These are phyloP conservation scores for Yponomeuta sedellus DNA, from an alignment of 2,888 invertebrate species.

Conservation along the genomic window DNA sequence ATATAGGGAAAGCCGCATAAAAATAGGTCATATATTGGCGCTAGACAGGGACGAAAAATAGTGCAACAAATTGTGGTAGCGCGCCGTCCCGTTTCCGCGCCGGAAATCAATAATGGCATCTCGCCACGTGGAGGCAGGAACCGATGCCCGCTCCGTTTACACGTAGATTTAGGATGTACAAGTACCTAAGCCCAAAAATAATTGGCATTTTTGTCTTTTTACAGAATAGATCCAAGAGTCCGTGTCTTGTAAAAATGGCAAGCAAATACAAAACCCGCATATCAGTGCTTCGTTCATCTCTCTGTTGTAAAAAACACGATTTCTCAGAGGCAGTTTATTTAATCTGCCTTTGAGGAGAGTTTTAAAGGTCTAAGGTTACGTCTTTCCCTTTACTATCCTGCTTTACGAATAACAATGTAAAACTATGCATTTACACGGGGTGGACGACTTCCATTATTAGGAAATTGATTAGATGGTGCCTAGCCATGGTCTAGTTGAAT, in stretches of 20 bases:
- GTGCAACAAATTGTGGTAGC: constrained; percentile 73
- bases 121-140: constrained; percentile 71
- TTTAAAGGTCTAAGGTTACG: no score
- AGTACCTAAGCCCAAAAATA: not conserved
- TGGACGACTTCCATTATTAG: constrained; percentile 39
- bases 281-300: not conserved
- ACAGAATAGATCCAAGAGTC: not conserved
- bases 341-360: no score
- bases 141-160: constrained; percentile 61
- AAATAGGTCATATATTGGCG: constrained; percentile 77
- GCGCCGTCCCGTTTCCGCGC: constrained; percentile 60
- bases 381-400: no score
- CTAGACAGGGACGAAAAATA: constrained; percentile 63
- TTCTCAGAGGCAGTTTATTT: no score
- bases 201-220: not conserved
- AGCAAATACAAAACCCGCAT: not conserved
- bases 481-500: no score
- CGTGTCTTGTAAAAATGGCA: not conserved
- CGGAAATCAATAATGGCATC: constrained; percentile 76
- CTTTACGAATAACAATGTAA: not conserved
- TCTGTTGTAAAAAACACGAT: no score
- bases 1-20: constrained; percentile 72
- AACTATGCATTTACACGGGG: constrained; percentile 50
- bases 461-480: constrained; percentile 39
- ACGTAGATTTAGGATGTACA: constrained; percentile 29